A percentile compares a stretch with the other conserved stretches of the same genome.
Evolutionary conservation across 2,113 vertebrate genomes (phyloP).

Genomic region (Passer domesticus): DNA sequence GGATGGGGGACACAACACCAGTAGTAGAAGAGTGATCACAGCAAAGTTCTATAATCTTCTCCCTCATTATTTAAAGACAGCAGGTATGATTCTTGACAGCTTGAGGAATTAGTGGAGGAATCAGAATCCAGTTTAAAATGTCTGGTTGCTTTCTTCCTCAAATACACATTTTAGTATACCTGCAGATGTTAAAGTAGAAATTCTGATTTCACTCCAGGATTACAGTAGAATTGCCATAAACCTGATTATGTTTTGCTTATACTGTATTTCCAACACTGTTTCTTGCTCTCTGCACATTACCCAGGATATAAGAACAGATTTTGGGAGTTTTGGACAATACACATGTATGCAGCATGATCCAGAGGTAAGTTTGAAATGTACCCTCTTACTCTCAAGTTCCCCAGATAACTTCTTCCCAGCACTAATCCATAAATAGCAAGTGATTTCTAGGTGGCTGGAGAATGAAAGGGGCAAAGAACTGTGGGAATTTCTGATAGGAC

Average conservation of each 20-base stretch:
- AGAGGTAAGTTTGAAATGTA: neutral
- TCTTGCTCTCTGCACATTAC: neutral
- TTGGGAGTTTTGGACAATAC: neutral
- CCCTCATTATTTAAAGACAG: neutral
- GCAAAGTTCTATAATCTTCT: neutral
- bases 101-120: neutral
- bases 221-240: neutral
- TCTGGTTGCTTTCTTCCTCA: neutral
- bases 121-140: neutral
- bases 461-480: constrained; percentile 1
- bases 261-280: neutral
- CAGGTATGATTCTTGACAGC: neutral
- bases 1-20: fast-evolving
- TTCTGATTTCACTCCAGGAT: neutral
- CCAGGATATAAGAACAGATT: neutral
- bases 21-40: neutral
- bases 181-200: neutral
- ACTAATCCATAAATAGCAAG: constrained; percentile 48
- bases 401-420: neutral
- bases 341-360: neutral
- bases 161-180: neutral
- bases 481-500: constrained; percentile 30
- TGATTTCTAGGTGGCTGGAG: constrained; percentile 14
- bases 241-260: neutral
- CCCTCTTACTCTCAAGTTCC: neutral